Evolutionary conservation across 2,888 invertebrate species (phyloP).

Genomic region (Netelia fuscicornis): DNA sequence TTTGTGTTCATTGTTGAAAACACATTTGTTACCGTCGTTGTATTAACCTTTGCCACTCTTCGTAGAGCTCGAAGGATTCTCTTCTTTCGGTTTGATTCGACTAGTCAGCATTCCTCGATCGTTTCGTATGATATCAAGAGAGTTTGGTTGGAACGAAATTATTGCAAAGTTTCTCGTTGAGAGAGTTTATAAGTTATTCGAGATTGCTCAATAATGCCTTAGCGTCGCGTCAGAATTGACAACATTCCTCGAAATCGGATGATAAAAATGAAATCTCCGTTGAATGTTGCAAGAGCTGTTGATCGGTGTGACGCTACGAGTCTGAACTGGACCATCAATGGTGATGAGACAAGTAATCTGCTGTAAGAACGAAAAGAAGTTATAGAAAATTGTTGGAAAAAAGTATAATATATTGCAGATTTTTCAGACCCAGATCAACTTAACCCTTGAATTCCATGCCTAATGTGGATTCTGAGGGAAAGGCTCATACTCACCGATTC

Average conservation of each 20-base stretch:
- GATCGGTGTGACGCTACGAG: background rate
- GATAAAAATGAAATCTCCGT: background rate
- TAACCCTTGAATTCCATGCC: background rate
- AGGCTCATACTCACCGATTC: background rate
- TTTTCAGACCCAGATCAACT: background rate
- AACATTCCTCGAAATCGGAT: background rate
- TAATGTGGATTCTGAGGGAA: background rate
- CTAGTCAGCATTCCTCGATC: background rate
- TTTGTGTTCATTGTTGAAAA: no score
- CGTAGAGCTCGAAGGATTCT: background rate
- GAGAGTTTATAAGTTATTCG: background rate
- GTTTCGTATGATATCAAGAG: no score
- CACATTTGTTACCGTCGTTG: background rate
- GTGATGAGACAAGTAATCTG: no score
- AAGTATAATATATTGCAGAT: background rate
- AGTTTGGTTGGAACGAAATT: background rate
- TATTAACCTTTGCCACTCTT: background rate
- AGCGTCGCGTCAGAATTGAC: background rate
- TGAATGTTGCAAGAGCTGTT: background rate
- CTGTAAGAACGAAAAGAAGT: background rate
- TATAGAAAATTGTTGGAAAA: background rate
- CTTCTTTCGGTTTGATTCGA: background rate
- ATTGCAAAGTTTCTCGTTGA: constrained; percentile 3
- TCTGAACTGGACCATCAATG: no score
- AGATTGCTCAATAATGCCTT: constrained; percentile 27